Evolutionary conservation across 35 echinoderm and acorn worm genomes (phyloP), one percentile per base, ranked within the genome.

Genomic region (Apostichopus californicus): DNA sequence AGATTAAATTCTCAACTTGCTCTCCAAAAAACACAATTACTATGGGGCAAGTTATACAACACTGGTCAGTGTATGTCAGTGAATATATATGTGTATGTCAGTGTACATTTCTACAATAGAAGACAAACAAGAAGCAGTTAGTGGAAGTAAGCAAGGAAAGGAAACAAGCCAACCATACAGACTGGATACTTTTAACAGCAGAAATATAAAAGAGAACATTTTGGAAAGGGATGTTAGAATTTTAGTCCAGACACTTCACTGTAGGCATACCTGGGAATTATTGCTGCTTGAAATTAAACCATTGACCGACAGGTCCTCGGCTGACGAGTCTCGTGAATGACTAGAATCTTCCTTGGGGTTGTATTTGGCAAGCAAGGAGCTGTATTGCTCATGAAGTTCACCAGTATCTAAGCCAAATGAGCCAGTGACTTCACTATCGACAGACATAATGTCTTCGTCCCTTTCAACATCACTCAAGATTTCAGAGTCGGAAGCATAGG

Each of bases 351-450:
- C 86, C 6, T 53, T 55, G 61, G 57, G 86, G 86, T 93, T 28
- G 92, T 95, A 98, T 90, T 95, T 95, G 78, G 90, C 73, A 54
- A 98, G 80, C 96, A 98, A 92, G 22, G 72, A 86, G 80, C 92
- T 98, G 87, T 92, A 98, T 86, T 98, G 96, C 73, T 94, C 92
- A 77, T 98, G 94, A 55, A 98, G 91, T 61, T 98, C 96, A 78
- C 87, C 83, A 1, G 96, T 98, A 57, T 95, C 96, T 57, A 98
- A 57, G 12, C 94, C 94, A 77, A 87, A 93, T 3, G 95, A 94
- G 56, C 91, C 90, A 18, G 93, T 83, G 77, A 94, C 90, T 8
- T 93, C 81, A 55, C 92, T 92, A 64, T 94, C 92, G 55, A 95
- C 86, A 12, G 94, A 95, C 66, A 86, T 34, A 53, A 85, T 54